Evolutionary conservation across 2,888 invertebrate species (phyloP).

Genomic region (Parnassius orleans): DNA sequence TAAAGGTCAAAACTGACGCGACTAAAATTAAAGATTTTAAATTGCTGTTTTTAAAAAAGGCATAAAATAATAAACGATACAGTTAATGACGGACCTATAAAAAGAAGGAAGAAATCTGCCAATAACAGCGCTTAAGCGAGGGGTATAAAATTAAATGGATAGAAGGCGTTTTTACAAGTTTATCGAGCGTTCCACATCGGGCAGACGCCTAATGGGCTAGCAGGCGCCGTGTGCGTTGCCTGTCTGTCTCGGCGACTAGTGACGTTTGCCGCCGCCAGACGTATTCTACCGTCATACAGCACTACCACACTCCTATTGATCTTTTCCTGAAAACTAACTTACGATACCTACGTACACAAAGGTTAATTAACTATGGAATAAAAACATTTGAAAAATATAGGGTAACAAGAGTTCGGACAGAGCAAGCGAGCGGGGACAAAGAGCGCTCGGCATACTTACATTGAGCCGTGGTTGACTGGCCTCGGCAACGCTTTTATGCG

Average conservation of each 20-base stretch:
- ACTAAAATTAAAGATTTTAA: conserved; percentile 23
- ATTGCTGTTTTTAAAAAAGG: conserved; percentile 48
- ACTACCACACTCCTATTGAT: conserved; percentile 56
- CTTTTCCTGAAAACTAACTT: conserved; percentile 42
- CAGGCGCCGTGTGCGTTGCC: conserved; percentile 76
- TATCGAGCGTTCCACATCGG: conserved; percentile 79
- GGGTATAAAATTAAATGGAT: conserved; percentile 79
- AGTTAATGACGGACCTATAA: conserved; percentile 68
- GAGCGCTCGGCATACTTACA: conserved; percentile 66
- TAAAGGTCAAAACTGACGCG: not conserved
- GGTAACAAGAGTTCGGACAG: conserved; percentile 36
- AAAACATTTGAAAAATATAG: conserved; percentile 50
- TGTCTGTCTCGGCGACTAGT: conserved; percentile 67
- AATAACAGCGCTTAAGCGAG: conserved; percentile 76
- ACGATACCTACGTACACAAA: conserved; percentile 39
- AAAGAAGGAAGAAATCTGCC: conserved; percentile 74
- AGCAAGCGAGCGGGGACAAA: conserved; percentile 59
- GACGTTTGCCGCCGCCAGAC: conserved; percentile 49
- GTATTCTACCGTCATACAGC: not conserved
- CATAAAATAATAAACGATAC: conserved; percentile 66
- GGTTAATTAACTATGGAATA: conserved; percentile 47
- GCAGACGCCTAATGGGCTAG: conserved; percentile 75
- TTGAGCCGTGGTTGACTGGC: conserved; percentile 67
- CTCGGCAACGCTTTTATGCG: conserved; percentile 72
- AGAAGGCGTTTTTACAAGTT: conserved; percentile 80